Evolutionary conservation across 2,888 invertebrate genomes (phyloP), one percentile per base, ranked within the genome.

Genomic region (Furcula furcula): DNA sequence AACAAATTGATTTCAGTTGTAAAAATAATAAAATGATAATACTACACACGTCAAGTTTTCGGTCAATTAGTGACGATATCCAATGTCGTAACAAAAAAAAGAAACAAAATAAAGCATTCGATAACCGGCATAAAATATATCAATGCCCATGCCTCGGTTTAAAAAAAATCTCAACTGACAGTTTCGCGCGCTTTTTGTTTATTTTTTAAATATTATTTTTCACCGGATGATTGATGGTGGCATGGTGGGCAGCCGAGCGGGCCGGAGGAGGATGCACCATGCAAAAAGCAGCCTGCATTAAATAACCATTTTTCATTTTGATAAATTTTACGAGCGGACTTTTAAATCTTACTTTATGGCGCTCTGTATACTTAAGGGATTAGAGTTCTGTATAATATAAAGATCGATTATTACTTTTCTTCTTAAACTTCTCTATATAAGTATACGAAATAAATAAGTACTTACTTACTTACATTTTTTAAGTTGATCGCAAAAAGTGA

Each of bases 261-360:
- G 49, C 48, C 42, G 59, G 55, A 61, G 7, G 63, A 61, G 56
- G 64, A 65, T 62, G 61, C 70, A 60, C 53, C 56, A 60, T 62
- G 64, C 55, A 65, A 73, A 76, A 79, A 64, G 55, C 47, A 44
- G 58, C n/a, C 46, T 64, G 68, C 68, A 76, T 80, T 76, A 78
- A 76, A 78, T 67, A 76, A 53, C 75, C 65, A 77, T 81, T 75
- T 80, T 77, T 81, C 77, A 80, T 62, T 64, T 68, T 73, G 73
- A 74, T 71, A 65, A 66, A 75, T 71, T 68, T 49, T 39, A n/a
- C 31, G 26, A 13, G 18, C 18, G 14, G 36, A 33, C 34, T 22
- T 40, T 46, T 61, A 52, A 55, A 56, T 55, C 43, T 43, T 51
- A 56, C 54, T 58, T 57, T 57, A 52, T 39, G 30, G 13, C 40